phyloP scores from a whole-genome alignment of 2,113 vertebrate species.

The Podilymbus podiceps region DNA sequence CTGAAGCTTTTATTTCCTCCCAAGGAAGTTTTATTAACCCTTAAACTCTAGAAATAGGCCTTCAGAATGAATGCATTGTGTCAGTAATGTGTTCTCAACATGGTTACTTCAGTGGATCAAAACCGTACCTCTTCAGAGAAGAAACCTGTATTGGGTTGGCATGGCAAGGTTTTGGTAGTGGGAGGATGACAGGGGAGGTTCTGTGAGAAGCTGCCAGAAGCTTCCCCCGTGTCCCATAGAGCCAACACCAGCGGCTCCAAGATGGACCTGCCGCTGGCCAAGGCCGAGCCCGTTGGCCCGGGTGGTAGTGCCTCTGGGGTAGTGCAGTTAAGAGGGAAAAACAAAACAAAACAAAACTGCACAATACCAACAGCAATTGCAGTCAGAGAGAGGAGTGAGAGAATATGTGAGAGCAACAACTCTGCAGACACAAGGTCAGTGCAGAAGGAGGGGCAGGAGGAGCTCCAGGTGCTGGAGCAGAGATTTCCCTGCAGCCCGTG shows the following conservation, averaged over 20 bases:
- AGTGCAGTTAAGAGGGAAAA: not conserved
- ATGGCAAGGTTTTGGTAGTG: not conserved
- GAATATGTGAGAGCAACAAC: not conserved
- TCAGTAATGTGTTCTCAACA: not conserved
- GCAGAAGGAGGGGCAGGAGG: not conserved
- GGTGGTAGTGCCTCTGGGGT: accelerated
- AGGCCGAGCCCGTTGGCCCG: accelerated
- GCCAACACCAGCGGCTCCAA: not conserved
- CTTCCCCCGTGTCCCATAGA: not conserved
- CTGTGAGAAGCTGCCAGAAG: not conserved
- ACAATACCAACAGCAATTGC: no score
- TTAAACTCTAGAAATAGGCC: not conserved
- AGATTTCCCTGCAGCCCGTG: not conserved
- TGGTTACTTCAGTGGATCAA: not conserved
- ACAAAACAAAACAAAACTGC: not conserved
- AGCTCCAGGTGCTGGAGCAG: not conserved
- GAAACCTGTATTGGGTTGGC: not conserved
- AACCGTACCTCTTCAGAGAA: not conserved
- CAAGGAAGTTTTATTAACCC: not conserved
- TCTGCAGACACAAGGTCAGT: not conserved
- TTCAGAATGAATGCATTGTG: not conserved
- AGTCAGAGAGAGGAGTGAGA: not conserved
- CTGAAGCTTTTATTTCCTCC: not conserved
- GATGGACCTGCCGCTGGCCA: accelerated
- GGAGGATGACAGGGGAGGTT: not conserved